Evolutionary conservation across 2,888 invertebrate genomes (phyloP), one percentile per base, ranked within the genome.

Genomic region (Callyntrura sp.): DNA sequence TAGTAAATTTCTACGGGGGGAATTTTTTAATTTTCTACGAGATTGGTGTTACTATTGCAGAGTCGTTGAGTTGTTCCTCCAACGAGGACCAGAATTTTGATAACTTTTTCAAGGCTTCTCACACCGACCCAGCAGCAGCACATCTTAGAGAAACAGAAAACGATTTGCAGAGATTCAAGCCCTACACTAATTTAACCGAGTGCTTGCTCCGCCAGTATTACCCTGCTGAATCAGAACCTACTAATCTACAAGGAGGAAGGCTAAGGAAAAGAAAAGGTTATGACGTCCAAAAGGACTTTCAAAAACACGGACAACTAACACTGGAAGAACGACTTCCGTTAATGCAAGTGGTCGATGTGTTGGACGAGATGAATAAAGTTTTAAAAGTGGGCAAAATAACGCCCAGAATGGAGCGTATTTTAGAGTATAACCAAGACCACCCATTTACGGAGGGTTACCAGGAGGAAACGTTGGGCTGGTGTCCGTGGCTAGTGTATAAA

Each of bases 381-480:
- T 28, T 88, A 3, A 62, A 78, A 83, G 35, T 14, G 8, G 88
- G 88, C 0, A 57, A 76, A 14, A 28, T 88, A 17, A 88, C 82
- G 1, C 48, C 82, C 51, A 55, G 76, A 60, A 88, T 88, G 88
- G 88, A 88, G 23, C 23, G 88, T 12, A 76, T 88, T 20, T 57
- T 88, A 57, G 88, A 88, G 35, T 88, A 88, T 28, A 88, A 88
- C 17, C 55, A 68, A 43, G 76, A 88, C 25, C 45, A 88, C 23
- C 88, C 88, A 11, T 88, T 88, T 76, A 43, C 48, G 14, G 73
- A 48, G 3, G 73, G 51, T 4, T 62, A 65, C 14, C 12, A 83
- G 11, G 88, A 88, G 6, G 88, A 83, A 12, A 3, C 20, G 4
- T 17, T 88, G 60, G 68, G 68, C 12, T 88, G 88, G 57, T 88